phyloP scores from a whole-genome alignment of 2,113 vertebrate species.

The Seriola quinqueradiata region DNA sequence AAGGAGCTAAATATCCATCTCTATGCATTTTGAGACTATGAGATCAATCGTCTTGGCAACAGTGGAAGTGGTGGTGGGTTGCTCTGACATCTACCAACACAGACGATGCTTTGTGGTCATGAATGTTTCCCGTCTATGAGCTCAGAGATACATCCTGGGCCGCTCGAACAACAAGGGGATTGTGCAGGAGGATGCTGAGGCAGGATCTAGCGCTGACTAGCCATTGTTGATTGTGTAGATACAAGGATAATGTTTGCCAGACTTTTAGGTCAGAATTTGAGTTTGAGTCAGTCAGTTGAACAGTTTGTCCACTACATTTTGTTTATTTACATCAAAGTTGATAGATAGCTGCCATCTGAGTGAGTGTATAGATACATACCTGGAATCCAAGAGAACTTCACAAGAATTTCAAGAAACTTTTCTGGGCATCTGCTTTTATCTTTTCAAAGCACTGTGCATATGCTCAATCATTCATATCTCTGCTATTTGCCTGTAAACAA shows the following conservation, averaged over 20 bases:
- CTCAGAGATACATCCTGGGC: conserved; percentile 67
- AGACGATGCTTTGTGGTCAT: conserved; percentile 68
- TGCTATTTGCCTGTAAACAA: background rate
- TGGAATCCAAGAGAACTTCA: background rate
- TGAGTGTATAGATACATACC: background rate
- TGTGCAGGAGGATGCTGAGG: conserved; percentile 64
- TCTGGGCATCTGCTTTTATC: too few relatives aligned
- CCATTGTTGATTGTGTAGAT: conserved; percentile 71
- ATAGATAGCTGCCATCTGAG: background rate
- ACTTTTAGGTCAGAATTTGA: conserved; percentile 64
- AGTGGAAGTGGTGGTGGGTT: conserved; percentile 65
- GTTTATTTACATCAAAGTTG: background rate
- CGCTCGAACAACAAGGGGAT: conserved; percentile 63
- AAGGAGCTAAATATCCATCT: conserved; percentile 23
- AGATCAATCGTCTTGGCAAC: conserved; percentile 39
- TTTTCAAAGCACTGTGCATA: background rate
- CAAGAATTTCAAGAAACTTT: too few relatives aligned
- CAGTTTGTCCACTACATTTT: background rate
- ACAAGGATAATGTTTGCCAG: conserved; percentile 74
- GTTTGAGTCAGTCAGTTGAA: conserved; percentile 16
- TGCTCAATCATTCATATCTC: background rate
- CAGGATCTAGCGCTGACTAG: conserved; percentile 41
- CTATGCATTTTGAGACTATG: conserved; percentile 28
- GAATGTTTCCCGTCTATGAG: conserved; percentile 67
- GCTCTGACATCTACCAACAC: conserved; percentile 60